phyloP scores from a whole-genome alignment of 2,888 invertebrate genomes.

The Charanyca ferruginea region DNA sequence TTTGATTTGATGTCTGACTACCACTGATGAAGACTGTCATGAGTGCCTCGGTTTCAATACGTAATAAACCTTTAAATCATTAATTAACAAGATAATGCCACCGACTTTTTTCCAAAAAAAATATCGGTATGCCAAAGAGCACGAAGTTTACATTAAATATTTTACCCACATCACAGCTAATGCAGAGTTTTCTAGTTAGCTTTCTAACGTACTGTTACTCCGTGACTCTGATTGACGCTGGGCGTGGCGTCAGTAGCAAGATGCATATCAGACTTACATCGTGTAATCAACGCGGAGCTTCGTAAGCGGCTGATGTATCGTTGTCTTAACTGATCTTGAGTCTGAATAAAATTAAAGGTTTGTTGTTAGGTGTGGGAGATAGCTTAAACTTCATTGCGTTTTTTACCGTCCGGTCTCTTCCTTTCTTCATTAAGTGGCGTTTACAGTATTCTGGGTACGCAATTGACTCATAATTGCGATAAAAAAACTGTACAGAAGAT shows the following conservation, averaged over 20 bases:
- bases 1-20: too few relatives aligned
- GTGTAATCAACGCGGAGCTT: slow-evolving; percentile 61
- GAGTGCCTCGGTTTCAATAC: too few relatives aligned
- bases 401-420: background rate
- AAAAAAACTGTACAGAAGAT: background rate
- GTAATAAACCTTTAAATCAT: too few relatives aligned
- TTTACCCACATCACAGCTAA: background rate
- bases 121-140: background rate
- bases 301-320: slow-evolving; percentile 54
- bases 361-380: slow-evolving; percentile 25
- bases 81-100: too few relatives aligned
- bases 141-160: background rate
- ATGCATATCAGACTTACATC: slow-evolving; percentile 57
- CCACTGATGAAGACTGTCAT: too few relatives aligned
- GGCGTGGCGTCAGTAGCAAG: slow-evolving; percentile 59
- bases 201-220: slow-evolving; percentile 22
- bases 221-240: slow-evolving; percentile 38
- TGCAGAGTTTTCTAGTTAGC: background rate
- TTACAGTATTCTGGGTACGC: too few relatives aligned
- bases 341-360: slow-evolving; percentile 44
- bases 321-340: slow-evolving; percentile 60
- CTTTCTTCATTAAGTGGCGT: background rate
- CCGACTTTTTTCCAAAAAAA: background rate
- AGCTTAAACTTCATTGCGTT: background rate
- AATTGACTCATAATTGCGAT: background rate